A percentile compares a stretch with the other conserved stretches of the same genome.
Conservation (phyloP, 64 coral and sea anemone species). For the Pocillopora verrucosa region DNA sequence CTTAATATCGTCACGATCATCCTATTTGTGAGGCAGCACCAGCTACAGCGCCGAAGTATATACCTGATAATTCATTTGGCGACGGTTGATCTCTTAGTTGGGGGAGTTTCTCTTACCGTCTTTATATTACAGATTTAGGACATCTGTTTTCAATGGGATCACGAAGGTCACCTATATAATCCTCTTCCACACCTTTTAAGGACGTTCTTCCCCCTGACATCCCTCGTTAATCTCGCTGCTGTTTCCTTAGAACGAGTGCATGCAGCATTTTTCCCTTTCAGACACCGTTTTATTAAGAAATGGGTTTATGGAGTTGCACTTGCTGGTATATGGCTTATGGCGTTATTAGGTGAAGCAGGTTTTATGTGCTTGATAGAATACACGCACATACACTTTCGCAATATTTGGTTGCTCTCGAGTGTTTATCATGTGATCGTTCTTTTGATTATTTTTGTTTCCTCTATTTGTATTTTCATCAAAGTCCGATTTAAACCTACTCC, state of each 20-base stretch:
- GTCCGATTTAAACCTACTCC: not conserved
- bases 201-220: not conserved
- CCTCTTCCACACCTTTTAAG: not conserved
- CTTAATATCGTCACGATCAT: not conserved
- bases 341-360: not conserved
- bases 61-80: constrained; percentile 1
- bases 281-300: not conserved
- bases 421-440: not conserved
- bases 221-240: not conserved
- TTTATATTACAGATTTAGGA: not conserved
- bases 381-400: too few species aligned
- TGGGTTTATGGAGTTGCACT: not conserved
- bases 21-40: not conserved
- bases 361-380: not conserved
- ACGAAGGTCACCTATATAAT: not conserved
- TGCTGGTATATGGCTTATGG: not conserved
- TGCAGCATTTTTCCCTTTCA: not conserved
- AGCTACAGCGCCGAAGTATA: not conserved
- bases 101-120: not conserved
- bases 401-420: too few species aligned
- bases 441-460: not conserved
- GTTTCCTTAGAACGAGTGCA: constrained; percentile 12
- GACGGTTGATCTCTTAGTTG: not conserved
- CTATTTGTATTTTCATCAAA: not conserved
- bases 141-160: not conserved